Evolutionary conservation across 1,140 invertebrate genomes (phyloP), one percentile per base, ranked within the genome.

Genomic region (Drosophila mauritiana): DNA sequence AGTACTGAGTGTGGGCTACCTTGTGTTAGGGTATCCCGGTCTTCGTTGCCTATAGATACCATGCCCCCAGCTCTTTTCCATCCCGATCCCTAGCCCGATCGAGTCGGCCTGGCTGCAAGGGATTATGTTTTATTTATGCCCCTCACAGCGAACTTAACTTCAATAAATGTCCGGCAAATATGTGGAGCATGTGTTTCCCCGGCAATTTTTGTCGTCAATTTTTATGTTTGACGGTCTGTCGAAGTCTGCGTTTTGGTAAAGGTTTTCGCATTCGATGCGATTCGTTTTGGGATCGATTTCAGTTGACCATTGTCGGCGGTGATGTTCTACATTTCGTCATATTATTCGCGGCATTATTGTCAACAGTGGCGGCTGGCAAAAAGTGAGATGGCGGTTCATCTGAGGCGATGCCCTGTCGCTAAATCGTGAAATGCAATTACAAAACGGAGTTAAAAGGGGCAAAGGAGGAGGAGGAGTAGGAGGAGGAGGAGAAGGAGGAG

Each of bases 101-200:
- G 45, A n/a, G 22, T 56, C 72, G 63, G 72, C 76, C 80, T 67
- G 61, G 52, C 65, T 39, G 76, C 56, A 73, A 89, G 79, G 85
- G 80, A 91, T 91, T 91, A 91, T 91, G 90, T 91, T 91, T 91
- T 91, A 91, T 91, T 91, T 91, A 91, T 91, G 90, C 77, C 70
- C 77, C 78, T 64, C 76, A 74, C 72, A 78, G 78, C 81, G 78
- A 91, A 91, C 88, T 91, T 91, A 91, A 91, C 90, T 91, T 89
- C 91, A 91, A 91, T 91, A 91, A 91, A 91, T 91, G 90, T 91
- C 90, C 88, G 79, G 84, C 90, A 91, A 91, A 91, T 91, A 91
- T 91, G 90, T 91, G 90, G 91, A 91, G 90, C 90, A 91, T 91
- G 90, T 91, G 90, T 91, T 91, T 72, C 90, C 83, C 80, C 80